A percentile compares a stretch with the other conserved stretches of the same genome.
Conservation (phyloP, 2,797 vertebrate genomes). For the Heteromormyrus szaboi region DNA sequence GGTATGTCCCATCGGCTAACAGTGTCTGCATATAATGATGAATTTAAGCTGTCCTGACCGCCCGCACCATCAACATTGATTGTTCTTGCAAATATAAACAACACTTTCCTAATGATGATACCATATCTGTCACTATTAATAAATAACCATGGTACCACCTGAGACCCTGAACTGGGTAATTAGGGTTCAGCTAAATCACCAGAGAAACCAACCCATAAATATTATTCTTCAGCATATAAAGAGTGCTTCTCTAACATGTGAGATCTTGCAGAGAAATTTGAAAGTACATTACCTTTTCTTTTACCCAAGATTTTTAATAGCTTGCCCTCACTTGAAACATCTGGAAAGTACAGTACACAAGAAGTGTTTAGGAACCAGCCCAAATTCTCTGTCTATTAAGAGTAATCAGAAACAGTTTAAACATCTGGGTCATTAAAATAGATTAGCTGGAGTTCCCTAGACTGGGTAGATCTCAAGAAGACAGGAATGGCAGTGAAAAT, state of each 20-base stretch:
- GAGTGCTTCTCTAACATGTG: neutral
- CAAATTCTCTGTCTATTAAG: neutral
- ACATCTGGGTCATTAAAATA: neutral
- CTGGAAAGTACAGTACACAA: constrained; percentile 50
- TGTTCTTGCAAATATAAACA: constrained; percentile 24
- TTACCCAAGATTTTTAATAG: constrained; percentile 64
- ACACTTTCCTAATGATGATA: constrained; percentile 2
- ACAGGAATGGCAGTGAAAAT: neutral
- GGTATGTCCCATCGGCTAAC: neutral
- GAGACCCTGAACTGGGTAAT: neutral
- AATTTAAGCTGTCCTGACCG: constrained; percentile 14
- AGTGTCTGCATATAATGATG: constrained; percentile 1
- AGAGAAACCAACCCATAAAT: neutral
- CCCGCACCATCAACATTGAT: neutral
- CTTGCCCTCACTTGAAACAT: constrained; percentile 57
- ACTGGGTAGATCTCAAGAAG: neutral
- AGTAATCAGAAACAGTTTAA: neutral
- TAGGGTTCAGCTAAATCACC: neutral
- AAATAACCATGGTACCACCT: constrained; percentile 9
- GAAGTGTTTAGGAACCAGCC: neutral
- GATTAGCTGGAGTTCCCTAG: neutral
- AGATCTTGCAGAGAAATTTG: neutral
- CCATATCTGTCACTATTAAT: constrained; percentile 1
- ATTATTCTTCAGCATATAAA: neutral
- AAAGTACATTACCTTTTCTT: constrained; percentile 51